Percentiles rank a stretch among this genome's conserved stretches.
These are phyloP conservation scores for Neoitamus cyanurus DNA, from an alignment of 2,888 invertebrate species.

Conservation along the genomic window DNA sequence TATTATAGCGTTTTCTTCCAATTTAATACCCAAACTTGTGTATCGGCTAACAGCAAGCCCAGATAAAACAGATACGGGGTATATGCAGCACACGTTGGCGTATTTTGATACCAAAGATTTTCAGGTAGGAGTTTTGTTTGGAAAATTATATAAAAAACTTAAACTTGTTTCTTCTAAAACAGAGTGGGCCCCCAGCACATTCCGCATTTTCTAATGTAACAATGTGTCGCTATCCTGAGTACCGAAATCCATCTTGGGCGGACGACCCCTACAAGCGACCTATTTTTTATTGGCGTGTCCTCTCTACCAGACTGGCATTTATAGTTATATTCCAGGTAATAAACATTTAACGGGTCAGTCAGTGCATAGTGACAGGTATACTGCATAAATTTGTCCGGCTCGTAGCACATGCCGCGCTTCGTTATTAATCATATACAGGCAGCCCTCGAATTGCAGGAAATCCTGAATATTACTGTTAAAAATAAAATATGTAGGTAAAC, in stretches of 20 bases:
- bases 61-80: constrained; percentile 71
- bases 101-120: constrained; percentile 75
- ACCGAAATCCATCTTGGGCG: constrained; percentile 71
- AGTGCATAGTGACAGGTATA: not conserved
- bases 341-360: not conserved
- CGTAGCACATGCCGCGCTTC: too few relatives aligned
- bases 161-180: constrained; percentile 8
- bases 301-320: constrained; percentile 79
- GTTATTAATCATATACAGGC: too few relatives aligned
- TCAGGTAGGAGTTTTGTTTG: constrained; percentile 56
- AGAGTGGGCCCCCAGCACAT: constrained; percentile 60
- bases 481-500: too few relatives aligned
- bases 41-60: constrained; percentile 69
- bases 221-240: constrained; percentile 76
- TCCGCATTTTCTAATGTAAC: constrained; percentile 62
- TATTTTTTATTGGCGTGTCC: constrained; percentile 78
- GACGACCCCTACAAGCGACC: constrained; percentile 71
- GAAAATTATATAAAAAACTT: not conserved
- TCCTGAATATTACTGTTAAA: too few relatives aligned
- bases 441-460: too few relatives aligned
- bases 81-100: constrained; percentile 76
- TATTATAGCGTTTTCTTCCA: constrained; percentile 86
- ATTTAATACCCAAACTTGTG: constrained; percentile 82
- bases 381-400: not conserved
- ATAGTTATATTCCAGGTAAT: constrained; percentile 77